Evolutionary conservation across 2,113 vertebrate genomes (phyloP).

Genomic region (Vulpes lagopus): DNA sequence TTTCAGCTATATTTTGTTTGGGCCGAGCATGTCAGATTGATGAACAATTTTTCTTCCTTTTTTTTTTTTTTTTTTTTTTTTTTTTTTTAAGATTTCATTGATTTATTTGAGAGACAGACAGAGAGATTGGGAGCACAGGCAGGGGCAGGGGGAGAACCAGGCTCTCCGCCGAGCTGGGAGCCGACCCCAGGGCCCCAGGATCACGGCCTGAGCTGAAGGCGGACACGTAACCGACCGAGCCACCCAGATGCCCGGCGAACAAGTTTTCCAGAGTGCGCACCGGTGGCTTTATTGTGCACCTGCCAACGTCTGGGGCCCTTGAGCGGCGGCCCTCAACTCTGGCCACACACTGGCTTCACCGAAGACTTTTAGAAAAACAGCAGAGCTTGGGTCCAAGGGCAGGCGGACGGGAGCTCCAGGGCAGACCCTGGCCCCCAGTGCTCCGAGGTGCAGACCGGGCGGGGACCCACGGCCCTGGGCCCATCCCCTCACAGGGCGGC

Average conservation of each 20-base stretch:
- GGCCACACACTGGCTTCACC: background rate
- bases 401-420: background rate
- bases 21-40: background rate
- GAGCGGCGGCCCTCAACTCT: background rate
- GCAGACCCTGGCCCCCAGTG: background rate
- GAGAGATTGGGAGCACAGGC: too few species aligned
- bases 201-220: too few species aligned
- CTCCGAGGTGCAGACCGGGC: background rate
- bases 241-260: background rate
- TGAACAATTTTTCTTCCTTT: background rate
- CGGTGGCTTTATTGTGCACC: background rate
- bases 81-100: too few species aligned
- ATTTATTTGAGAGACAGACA: too few species aligned
- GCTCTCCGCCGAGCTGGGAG: too few species aligned
- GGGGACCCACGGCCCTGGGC: background rate
- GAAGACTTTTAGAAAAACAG: background rate
- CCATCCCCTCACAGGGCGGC: background rate
- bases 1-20: background rate
- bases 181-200: too few species aligned
- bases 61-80: too few species aligned
- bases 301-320: background rate
- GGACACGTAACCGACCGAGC: too few species aligned
- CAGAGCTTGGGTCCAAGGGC: background rate
- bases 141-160: too few species aligned
- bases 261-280: background rate